A percentile compares a stretch with the other conserved stretches of the same genome.
These are phyloP conservation scores for Hylia prasina DNA, from an alignment of 2,113 vertebrate species.

Conservation along the genomic window DNA sequence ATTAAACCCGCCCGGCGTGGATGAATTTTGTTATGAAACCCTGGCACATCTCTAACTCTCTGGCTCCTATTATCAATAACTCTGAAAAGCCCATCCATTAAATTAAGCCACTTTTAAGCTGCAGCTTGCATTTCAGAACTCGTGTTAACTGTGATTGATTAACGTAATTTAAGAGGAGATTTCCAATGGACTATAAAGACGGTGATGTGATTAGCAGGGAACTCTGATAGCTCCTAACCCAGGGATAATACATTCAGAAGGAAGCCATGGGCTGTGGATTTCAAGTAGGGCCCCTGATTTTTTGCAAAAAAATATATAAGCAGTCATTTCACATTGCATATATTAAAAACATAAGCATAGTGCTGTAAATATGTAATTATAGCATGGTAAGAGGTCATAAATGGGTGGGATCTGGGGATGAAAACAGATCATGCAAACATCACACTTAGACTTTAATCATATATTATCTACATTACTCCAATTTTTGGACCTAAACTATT, in stretches of 20 bases:
- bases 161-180: conserved; percentile 30
- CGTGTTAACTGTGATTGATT: conserved; percentile 45
- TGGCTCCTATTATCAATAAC: conserved; percentile 31
- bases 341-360: not conserved
- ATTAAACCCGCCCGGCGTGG: not conserved
- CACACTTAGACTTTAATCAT: not conserved
- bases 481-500: not conserved
- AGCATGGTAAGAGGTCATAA: accelerated
- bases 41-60: conserved; percentile 10
- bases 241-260: not conserved
- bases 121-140: conserved; percentile 37
- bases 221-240: not conserved
- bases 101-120: conserved; percentile 53
- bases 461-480: not conserved
- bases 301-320: not conserved
- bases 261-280: not conserved
- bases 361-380: not conserved
- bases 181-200: not conserved
- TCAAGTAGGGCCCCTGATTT: not conserved
- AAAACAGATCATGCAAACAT: not conserved
- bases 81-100: conserved; percentile 46
- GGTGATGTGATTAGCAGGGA: not conserved
- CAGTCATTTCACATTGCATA: not conserved
- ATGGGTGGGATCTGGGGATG: not conserved
- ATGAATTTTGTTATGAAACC: conserved; percentile 46